A percentile compares a stretch with the other conserved stretches of the same genome.
These are phyloP conservation scores for Buathra laborator DNA, from an alignment of 2,888 invertebrate genomes.

Conservation along the genomic window DNA sequence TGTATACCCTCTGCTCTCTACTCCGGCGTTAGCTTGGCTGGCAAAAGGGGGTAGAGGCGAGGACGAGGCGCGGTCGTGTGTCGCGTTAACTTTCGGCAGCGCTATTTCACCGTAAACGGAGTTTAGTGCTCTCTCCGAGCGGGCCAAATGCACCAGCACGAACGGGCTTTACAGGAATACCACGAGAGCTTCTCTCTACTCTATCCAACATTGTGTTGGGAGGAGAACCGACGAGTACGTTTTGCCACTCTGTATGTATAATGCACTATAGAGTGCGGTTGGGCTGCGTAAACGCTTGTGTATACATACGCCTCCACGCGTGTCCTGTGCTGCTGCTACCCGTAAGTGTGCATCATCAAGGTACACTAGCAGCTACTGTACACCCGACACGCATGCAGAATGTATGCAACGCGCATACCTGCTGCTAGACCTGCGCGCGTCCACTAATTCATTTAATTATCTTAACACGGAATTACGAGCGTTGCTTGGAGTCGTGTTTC, in stretches of 20 bases:
- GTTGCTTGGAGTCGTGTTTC: constrained; percentile 64
- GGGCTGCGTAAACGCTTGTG: constrained; percentile 60
- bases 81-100: constrained; percentile 72
- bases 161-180: constrained; percentile 62
- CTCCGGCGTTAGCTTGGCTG: constrained; percentile 35
- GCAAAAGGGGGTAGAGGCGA: constrained; percentile 46
- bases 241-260: constrained; percentile 46
- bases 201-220: constrained; percentile 30
- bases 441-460: constrained; percentile 80
- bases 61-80: constrained; percentile 46
- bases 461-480: constrained; percentile 80
- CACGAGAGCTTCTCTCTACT: constrained; percentile 16
- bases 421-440: constrained; percentile 40
- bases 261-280: constrained; percentile 68
- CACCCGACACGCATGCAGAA: constrained; percentile 19
- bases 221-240: constrained; percentile 36
- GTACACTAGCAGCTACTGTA: constrained; percentile 14
- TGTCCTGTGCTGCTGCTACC: constrained; percentile 12
- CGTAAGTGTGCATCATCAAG: constrained; percentile 56
- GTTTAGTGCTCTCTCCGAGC: constrained; percentile 68
- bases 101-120: constrained; percentile 73
- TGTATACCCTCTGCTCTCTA: constrained; percentile 13
- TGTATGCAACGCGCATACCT: constrained; percentile 23
- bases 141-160: constrained; percentile 69
- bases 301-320: constrained; percentile 28